Conservation (phyloP, 2,113 vertebrate genomes). For the Eolophus roseicapilla region DNA sequence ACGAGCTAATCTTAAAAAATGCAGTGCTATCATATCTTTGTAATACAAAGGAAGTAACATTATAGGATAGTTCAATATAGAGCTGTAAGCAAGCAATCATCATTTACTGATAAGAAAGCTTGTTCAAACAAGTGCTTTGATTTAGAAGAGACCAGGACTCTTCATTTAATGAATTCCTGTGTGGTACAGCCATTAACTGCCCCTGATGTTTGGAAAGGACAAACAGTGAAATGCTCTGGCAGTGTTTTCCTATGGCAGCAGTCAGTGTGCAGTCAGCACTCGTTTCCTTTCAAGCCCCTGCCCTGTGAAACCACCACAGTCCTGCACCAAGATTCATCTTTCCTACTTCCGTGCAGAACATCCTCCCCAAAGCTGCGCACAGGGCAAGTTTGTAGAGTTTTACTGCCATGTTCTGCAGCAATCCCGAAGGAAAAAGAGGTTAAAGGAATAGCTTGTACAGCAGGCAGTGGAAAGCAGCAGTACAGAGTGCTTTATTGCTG, state of each 20-base stretch:
- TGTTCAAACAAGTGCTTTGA: not conserved
- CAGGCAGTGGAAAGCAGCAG: not conserved
- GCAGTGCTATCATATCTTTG: not conserved
- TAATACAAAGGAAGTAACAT: not conserved
- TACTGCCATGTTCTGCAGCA: not conserved
- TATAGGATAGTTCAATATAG: not conserved
- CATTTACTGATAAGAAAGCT: not conserved
- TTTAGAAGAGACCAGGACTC: not conserved
- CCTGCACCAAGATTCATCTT: not conserved
- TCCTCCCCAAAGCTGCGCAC: not conserved
- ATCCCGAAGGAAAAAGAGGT: not conserved
- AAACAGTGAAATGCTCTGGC: not conserved
- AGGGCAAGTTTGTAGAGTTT: not conserved
- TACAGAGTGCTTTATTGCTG: not conserved
- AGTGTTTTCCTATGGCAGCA: not conserved
- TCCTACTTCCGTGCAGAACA: not conserved
- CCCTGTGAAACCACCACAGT: not conserved
- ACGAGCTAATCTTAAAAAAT: not conserved
- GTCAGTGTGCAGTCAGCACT: not conserved
- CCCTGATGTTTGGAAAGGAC: not conserved
- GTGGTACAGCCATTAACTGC: not conserved
- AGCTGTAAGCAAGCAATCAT: not conserved
- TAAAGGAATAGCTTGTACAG: not conserved
- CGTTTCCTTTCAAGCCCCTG: not conserved
- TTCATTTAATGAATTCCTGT: not conserved